Evolutionary conservation across 2,113 vertebrate genomes (phyloP), one percentile per base, ranked within the genome.

Genomic region (Trochalopteron elliotii): DNA sequence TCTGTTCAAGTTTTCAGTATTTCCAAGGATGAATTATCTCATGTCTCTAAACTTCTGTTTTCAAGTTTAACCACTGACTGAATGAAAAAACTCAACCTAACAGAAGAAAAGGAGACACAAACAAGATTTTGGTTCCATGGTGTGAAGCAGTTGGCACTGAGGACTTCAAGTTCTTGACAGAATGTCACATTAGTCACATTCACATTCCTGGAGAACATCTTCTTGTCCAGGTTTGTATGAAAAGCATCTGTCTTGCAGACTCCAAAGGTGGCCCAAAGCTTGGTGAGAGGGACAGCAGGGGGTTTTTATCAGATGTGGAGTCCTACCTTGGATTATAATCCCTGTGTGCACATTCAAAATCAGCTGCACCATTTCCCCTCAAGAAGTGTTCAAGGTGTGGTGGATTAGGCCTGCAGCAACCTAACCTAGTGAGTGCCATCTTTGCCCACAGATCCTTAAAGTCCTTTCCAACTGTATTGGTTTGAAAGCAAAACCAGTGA

Each of bases 191-290:
- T 17, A 83, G 19, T 13, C 49, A 10, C 0, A 0, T 23, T 13
- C 49, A 10, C 0, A 0, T 23, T 71, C 52, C 39, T 47, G 40
- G 15, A 90, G 11, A 31, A 69, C 1, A 0, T 17, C 20, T 69
- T 81, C 47, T 89, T 83, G 30, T 22, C 33, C 40, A 18, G 23
- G 39, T 83, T 68, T 33, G 3, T 22, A 11, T 37, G 56, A 37
- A 68, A 71, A 80, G 1, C 10, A 11, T 35, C 17, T 70, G 28
- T 28, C 53, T 53, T 67, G 42, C 39, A 87, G 56, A 22, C 11
- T 87, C 42, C 40, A 79, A 47, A 18, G 20, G 45, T 52, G 31
- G 12, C 40, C 44, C 25, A 76, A 68, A 87, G 15, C 63, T 80
- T 8, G 1, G 22, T n/a, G 39, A 64, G 39, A 76, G 57, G 35